These are phyloP conservation scores for Spinus olivaceus DNA, from an alignment of 2,797 vertebrate genomes.

Conservation along the genomic window DNA sequence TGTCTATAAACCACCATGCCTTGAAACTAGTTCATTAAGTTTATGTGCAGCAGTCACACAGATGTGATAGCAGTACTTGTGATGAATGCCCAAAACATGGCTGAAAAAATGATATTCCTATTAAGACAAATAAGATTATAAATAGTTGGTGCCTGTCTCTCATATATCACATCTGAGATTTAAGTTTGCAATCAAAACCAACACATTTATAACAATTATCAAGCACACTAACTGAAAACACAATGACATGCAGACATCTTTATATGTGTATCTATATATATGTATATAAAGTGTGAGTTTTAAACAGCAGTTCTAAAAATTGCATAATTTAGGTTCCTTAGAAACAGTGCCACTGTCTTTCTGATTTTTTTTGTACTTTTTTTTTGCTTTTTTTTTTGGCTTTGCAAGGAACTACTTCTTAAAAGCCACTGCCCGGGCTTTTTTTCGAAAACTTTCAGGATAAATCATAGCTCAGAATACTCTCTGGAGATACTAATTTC, in stretches of 20 bases:
- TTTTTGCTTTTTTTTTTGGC: no score
- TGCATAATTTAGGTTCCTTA: neutral
- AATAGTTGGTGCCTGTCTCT: neutral
- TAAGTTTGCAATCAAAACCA: neutral
- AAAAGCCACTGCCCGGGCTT: neutral
- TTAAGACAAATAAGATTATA: neutral
- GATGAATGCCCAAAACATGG: neutral
- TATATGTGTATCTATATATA: rapidly evolving
- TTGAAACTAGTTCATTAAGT: neutral
- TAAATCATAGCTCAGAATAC: neutral
- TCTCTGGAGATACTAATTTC: neutral
- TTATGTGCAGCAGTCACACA: neutral
- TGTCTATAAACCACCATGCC: neutral
- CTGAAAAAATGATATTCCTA: neutral
- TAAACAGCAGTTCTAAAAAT: neutral
- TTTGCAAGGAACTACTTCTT: neutral
- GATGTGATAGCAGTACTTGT: neutral
- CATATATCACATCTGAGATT: neutral
- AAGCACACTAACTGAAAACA: neutral
- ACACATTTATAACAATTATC: neutral
- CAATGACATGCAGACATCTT: no score
- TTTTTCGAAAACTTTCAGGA: neutral
- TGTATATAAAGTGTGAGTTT: neutral
- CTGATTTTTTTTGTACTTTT: no score
- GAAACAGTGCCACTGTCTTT: neutral